Conservation (phyloP, 2,797 vertebrate genomes). For the Dendrocincla tyrannina region DNA sequence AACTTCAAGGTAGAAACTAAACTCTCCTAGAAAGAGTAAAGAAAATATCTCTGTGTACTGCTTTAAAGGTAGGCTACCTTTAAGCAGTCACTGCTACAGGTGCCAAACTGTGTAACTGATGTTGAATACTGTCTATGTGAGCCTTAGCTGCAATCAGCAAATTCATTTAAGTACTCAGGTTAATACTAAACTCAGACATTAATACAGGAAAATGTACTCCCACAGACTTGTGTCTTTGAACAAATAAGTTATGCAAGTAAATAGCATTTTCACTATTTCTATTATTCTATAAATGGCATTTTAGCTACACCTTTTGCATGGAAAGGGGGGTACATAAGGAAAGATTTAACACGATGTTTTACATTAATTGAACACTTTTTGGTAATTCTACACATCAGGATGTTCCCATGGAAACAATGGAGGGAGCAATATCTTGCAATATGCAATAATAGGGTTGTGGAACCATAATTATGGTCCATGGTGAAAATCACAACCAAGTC, state of each 20-base stretch:
- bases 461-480: neutral
- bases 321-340: constrained; percentile 28
- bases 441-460: neutral
- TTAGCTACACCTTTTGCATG: constrained; percentile 27
- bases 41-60: neutral
- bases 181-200: constrained; percentile 43
- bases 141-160: neutral
- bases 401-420: neutral
- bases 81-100: neutral
- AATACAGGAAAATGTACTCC: constrained; percentile 36
- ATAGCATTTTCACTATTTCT: neutral
- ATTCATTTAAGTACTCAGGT: constrained; percentile 30
- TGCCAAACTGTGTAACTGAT: neutral
- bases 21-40: constrained; percentile 26
- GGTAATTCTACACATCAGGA: neutral
- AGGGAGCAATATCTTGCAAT: neutral
- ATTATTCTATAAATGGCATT: neutral
- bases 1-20: constrained; percentile 41
- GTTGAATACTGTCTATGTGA: neutral
- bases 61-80: constrained; percentile 17
- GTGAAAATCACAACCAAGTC: neutral
- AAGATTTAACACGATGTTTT: neutral
- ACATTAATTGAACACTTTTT: neutral
- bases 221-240: constrained; percentile 57
- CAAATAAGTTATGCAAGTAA: constrained; percentile 8